phyloP scores from a whole-genome alignment of 2,888 invertebrate genomes.

The Caenorhabditis imperialis region DNA sequence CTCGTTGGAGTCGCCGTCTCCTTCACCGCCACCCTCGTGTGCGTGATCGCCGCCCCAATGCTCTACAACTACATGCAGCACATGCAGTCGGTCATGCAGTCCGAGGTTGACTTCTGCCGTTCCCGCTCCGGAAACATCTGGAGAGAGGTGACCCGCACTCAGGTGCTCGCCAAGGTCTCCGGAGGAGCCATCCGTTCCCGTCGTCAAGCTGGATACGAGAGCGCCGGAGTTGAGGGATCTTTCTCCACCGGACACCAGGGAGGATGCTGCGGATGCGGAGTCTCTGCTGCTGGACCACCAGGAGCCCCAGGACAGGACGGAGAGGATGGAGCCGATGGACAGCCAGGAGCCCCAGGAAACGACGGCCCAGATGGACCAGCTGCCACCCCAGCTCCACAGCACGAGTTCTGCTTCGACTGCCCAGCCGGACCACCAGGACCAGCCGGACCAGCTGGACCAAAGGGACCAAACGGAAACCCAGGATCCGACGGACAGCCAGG shows the following conservation, averaged over 20 bases:
- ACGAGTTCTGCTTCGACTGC: constrained; percentile 68
- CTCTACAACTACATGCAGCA: constrained; percentile 75
- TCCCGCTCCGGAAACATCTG: constrained; percentile 69
- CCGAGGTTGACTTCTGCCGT: constrained; percentile 67
- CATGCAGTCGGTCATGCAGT: constrained; percentile 68
- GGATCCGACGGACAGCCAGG: constrained; percentile 70
- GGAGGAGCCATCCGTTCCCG: constrained; percentile 62
- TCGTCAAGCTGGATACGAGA: constrained; percentile 70
- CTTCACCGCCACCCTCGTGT: constrained; percentile 66
- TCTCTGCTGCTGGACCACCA: constrained; percentile 61
- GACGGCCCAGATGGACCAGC: constrained; percentile 71
- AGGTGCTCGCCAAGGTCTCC: constrained; percentile 68
- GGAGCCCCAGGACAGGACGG: constrained; percentile 66
- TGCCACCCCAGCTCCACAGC: constrained; percentile 63
- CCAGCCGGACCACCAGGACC: constrained; percentile 64
- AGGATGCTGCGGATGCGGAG: constrained; percentile 68
- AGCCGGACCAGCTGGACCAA: constrained; percentile 66
- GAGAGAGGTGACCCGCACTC: constrained; percentile 69
- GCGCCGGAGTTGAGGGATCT: constrained; percentile 58
- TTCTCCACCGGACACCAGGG: constrained; percentile 44
- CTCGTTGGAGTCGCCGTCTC: constrained; percentile 68
- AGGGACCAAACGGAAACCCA: constrained; percentile 72
- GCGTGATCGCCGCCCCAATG: constrained; percentile 68
- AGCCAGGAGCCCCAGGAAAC: constrained; percentile 67
- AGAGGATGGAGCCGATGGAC: constrained; percentile 67